phyloP scores from a whole-genome alignment of 1,140 invertebrate genomes.

The Dinoponera quadriceps region DNA sequence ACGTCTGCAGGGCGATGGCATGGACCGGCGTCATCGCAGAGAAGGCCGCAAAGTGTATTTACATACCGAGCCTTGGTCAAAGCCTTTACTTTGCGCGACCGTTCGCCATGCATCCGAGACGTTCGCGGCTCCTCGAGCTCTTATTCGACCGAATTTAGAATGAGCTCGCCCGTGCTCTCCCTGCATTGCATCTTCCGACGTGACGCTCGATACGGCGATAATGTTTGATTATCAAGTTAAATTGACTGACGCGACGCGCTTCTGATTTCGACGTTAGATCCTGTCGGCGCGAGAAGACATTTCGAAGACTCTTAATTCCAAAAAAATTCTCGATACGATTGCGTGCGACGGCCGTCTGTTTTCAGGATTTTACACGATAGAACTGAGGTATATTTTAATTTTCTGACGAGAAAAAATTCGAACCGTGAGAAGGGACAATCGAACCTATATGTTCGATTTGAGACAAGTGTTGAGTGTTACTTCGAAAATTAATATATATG shows the following conservation, averaged over 20 bases:
- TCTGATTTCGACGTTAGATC: neutral
- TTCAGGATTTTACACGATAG: too few species aligned
- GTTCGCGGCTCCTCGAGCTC: slow-evolving; percentile 53
- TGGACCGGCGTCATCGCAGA: slow-evolving; percentile 53
- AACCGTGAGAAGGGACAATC: neutral
- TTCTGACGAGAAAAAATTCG: neutral
- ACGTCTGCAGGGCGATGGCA: slow-evolving; percentile 48
- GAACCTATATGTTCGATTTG: neutral
- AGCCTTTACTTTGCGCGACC: slow-evolving; percentile 79
- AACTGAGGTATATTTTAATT: too few species aligned
- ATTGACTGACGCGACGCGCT: neutral
- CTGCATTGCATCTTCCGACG: neutral
- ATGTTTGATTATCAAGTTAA: slow-evolving; percentile 39
- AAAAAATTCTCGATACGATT: neutral
- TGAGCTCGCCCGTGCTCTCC: slow-evolving; percentile 43
- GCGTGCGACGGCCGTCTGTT: too few species aligned
- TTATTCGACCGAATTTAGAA: slow-evolving; percentile 65
- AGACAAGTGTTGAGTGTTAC: neutral
- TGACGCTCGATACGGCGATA: slow-evolving; percentile 33
- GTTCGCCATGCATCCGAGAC: slow-evolving; percentile 53
- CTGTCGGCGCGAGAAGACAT: neutral
- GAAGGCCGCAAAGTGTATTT: slow-evolving; percentile 78
- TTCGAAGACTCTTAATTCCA: neutral
- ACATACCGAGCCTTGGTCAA: slow-evolving; percentile 80
- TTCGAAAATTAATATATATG: neutral